Evolutionary conservation across 2,888 invertebrate genomes (phyloP), one percentile per base, ranked within the genome.

Genomic region (Blastobasis lacticolella): DNA sequence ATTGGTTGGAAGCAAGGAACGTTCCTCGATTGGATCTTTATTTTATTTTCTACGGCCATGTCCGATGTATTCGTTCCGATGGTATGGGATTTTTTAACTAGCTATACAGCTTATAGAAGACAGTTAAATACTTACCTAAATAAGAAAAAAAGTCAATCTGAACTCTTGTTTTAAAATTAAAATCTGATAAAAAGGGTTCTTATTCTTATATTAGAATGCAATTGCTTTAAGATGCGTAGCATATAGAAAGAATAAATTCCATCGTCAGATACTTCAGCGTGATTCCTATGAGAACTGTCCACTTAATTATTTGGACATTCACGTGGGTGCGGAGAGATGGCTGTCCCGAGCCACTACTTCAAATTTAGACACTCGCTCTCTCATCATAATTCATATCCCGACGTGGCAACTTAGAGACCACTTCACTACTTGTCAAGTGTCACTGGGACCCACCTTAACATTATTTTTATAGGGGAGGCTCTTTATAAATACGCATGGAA

Each of bases 241-340:
- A 23, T 23, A 23, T 23, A 23, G 1, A 23, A 23, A 23, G 23
- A 23, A 23, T 1, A 23, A 23, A 23, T 23, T 23, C 8, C 41
- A 8, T 41, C 60, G 60, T 66, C 65, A 69, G 69, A 69, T 73
- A 72, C 75, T 77, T 64, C 63, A 74, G 59, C 61, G 57, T 60
- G 67, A 67, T 75, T 74, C 73, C 71, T 72, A 67, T 78, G 76
- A 78, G 81, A 78, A 79, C 75, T 75, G 78, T 77, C 76, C 78
- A 79, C 63, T 56, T 63, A 80, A 78, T 81, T 80, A 81, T 81
- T 77, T 78, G 75, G 70, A 74, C 69, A 71, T 52, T 50, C 52
- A 61, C 55, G 58, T 56, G 54, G 57, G 53, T 61, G 63, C 60
- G 58, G 65, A 71, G 68, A 67, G 70, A 69, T 63, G 67, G 65